Evolutionary conservation across 2,797 vertebrate genomes (phyloP), one percentile per base, ranked within the genome.

Genomic region (Dryobates pubescens): DNA sequence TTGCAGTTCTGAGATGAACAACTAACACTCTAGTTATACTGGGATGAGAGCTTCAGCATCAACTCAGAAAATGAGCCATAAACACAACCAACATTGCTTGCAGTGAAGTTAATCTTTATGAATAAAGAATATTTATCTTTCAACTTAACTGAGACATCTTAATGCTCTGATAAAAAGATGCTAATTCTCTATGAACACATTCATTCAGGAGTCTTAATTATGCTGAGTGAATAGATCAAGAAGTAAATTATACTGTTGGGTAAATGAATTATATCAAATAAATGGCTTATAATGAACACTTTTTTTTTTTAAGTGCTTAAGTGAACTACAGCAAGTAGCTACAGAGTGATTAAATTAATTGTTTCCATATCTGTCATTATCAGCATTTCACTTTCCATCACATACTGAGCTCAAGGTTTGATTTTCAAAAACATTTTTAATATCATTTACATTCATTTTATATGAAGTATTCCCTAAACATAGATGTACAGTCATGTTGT

Each of bases 231-330:
- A 91, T 83, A 86, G 74, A 93, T 89, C 89, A 89, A 92, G 64
- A 34, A 56, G 69, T 51, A 92, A 91, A 91, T 95, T 91, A 69
- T 82, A 83, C 73, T 86, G 83, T 57, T 86, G 70, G 53, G 69
- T 94, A 89, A 95, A 79, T 89, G 57, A 84, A 91, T 89, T 95
- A 89, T 84, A 89, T 56, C 81, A 80, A 83, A 85, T 63, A 90
- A 93, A 93, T 80, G 71, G 22, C 38, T 90, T 79, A 87, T 81
- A 85, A 93, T 93, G 62, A 93, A 87, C 84, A 91, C n/a, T n/a
- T 38, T 51, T 82, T 88, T 92, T 89, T 76, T 76, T 90, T 13
- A 75, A 93, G 70, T 71, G 54, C 57, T 76, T 95, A 93, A 95
- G 88, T 11, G 51, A 92, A 92, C 94, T 94, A 88, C 78, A 90